Percentiles rank a stretch among this genome's conserved stretches.
These are phyloP conservation scores for Macrobrachium nipponense DNA, from an alignment of 1,140 invertebrate genomes.

Conservation along the genomic window DNA sequence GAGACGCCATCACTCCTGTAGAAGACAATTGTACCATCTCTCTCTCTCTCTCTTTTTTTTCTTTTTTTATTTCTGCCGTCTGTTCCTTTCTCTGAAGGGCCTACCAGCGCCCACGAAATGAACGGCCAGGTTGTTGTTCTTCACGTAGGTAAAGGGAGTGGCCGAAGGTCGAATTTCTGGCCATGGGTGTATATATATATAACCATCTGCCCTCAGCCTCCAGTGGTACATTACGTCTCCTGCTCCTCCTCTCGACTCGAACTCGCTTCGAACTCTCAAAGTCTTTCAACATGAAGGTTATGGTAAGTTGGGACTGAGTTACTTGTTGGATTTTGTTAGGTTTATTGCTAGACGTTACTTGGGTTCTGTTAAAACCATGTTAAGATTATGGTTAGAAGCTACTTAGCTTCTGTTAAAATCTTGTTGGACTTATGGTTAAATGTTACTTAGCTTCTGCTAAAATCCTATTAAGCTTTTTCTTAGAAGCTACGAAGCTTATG, in stretches of 20 bases:
- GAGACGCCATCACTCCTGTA: no score
- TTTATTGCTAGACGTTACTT: neutral
- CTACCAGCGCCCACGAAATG: no score
- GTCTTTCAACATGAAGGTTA: neutral
- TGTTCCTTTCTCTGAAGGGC: no score
- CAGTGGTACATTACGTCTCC: neutral
- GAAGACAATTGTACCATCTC: no score
- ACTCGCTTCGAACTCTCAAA: neutral
- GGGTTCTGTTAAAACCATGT: neutral
- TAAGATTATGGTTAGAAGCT: neutral
- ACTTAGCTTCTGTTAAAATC: neutral
- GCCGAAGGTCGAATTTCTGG: neutral
- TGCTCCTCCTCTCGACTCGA: no score
- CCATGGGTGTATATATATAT: conserved; percentile 6
- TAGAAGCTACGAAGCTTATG: no score
- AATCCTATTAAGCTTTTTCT: neutral
- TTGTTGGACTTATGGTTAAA: neutral
- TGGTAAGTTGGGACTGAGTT: neutral
- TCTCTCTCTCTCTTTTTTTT: no score
- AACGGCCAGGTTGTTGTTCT: no score
- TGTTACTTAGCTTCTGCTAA: neutral
- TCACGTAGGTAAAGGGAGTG: no score
- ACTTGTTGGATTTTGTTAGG: neutral
- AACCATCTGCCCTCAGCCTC: neutral
- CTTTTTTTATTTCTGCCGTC: no score